Conservation (phyloP, 2,888 invertebrate genomes). For the Cephonodes hylas region DNA sequence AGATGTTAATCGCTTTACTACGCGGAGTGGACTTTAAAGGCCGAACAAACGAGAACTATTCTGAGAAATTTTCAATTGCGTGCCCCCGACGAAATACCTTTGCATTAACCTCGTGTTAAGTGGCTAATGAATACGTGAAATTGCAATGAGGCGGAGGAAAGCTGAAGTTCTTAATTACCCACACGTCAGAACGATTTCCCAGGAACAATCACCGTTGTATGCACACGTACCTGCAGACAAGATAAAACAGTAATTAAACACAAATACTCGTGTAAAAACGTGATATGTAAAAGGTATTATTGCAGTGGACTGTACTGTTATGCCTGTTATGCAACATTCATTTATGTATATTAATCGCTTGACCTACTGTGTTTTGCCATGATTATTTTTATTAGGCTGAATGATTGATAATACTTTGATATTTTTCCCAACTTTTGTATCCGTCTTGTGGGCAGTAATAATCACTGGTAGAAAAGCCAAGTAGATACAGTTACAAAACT, state of each 20-base stretch:
- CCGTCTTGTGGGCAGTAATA: background rate
- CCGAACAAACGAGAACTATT: background rate
- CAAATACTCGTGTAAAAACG: constrained; percentile 33
- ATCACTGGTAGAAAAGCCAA: constrained; percentile 3
- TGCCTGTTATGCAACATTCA: background rate
- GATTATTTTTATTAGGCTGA: background rate
- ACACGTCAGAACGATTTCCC: constrained; percentile 12
- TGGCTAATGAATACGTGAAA: constrained; percentile 10
- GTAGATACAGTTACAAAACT: constrained; percentile 10
- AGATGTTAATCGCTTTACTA: background rate
- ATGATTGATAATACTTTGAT: too few relatives aligned
- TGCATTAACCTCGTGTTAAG: constrained; percentile 2
- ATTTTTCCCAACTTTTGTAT: background rate
- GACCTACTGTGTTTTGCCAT: background rate
- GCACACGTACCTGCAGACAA: constrained; percentile 33
- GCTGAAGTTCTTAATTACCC: constrained; percentile 14
- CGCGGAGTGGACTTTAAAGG: background rate
- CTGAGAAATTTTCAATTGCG: background rate
- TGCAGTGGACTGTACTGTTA: background rate
- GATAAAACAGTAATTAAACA: constrained; percentile 37
- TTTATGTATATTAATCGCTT: background rate
- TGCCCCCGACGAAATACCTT: background rate
- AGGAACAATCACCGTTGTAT: constrained; percentile 9
- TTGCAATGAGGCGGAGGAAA: constrained; percentile 9
- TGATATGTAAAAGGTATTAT: background rate